Evolutionary conservation across 2,888 invertebrate genomes (phyloP), one percentile per base, ranked within the genome.

Genomic region (Chironomus riparius): DNA sequence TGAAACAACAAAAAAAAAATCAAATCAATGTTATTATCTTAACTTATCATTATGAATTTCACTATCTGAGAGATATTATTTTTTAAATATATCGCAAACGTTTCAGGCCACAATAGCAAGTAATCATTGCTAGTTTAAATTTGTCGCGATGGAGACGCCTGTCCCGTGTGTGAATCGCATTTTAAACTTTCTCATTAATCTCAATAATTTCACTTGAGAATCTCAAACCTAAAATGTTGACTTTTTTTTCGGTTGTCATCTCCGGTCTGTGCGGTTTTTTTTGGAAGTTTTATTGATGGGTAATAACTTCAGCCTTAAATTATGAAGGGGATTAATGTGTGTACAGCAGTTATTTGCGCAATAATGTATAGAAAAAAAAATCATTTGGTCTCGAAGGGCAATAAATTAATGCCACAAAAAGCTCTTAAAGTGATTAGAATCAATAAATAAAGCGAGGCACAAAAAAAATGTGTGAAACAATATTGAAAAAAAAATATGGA

Each of bases 51-150:
- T 77, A 81, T 75, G 22, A 76, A 69, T 73, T 71, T 82, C 82
- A 83, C 83, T 84, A 84, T 84, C 84, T 84, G 82, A 82, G 83
- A 84, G 83, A 83, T 84, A 84, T 83, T 83, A 77, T 78, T 78
- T 79, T 78, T 78, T 77, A 76, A 77, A 76, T 62, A 76, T 47
- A 65, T 65, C 28, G 21, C 71, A 77, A 21, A 56, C 65, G 65
- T 71, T 69, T 61, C 65, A 76, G 68, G 70, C 68, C 68, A n/a
- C 28, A 73, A 47, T 74, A 62, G 72, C 76, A 69, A n/a, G 69
- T 15, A 76, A 68, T 69, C 76, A 76, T 69, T 76, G 22, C 48
- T 69, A 50, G 50, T 69, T 69, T 69, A 76, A 76, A 69, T 68
- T 68, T 68, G 76, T 48, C 68, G 69, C 24, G 50, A 65, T 69